Evolutionary conservation across 1,140 invertebrate genomes (phyloP).

Genomic region (Lasaia peninsularis): DNA sequence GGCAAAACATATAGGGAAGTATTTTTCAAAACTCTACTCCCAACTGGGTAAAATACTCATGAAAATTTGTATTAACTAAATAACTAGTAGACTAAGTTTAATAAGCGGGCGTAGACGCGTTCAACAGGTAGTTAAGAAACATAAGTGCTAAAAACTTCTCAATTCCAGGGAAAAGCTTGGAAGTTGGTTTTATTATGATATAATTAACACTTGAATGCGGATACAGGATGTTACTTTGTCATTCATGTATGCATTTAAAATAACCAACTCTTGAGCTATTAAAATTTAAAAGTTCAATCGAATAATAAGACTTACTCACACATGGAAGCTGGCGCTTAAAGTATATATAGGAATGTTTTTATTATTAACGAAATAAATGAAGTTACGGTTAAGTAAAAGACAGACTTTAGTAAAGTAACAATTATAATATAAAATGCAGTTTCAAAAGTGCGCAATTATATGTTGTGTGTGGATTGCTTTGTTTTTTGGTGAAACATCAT

Average conservation of each 20-base stretch:
- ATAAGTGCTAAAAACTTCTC: no score
- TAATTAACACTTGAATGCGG: background rate
- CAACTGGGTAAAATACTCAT: no score
- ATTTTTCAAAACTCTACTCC: no score
- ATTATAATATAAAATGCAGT: conserved; percentile 1
- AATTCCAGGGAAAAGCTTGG: background rate
- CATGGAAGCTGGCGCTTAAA: background rate
- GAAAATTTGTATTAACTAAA: no score
- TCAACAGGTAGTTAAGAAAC: no score
- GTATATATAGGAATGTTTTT: conserved; percentile 18
- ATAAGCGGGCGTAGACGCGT: no score
- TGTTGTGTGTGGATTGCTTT: conserved; percentile 7
- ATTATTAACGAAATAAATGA: conserved; percentile 11
- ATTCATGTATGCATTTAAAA: background rate
- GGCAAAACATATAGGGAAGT: no score
- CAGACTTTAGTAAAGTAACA: conserved; percentile 5
- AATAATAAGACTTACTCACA: conserved; percentile 8
- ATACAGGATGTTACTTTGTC: background rate
- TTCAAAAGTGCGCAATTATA: background rate
- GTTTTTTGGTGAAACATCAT: conserved; percentile 21
- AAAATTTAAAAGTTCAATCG: conserved; percentile 8
- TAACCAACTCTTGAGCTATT: conserved; percentile 8
- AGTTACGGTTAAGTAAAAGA: background rate
- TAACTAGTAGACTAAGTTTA: no score
- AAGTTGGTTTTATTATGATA: background rate